phyloP scores from a whole-genome alignment of 2,888 invertebrate species.

The Pheosia tremula region DNA sequence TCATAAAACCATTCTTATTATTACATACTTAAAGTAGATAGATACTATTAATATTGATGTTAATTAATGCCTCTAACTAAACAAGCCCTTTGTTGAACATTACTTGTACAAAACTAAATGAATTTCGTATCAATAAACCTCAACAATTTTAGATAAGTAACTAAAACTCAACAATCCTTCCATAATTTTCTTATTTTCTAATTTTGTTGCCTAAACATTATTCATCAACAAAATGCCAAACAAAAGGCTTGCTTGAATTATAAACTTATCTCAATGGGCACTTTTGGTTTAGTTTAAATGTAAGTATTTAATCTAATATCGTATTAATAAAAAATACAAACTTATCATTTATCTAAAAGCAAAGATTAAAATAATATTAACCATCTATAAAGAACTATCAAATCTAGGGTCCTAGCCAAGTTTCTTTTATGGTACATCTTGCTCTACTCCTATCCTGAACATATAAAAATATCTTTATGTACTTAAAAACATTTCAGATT shows the following conservation, averaged over 20 bases:
- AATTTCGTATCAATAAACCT: slow-evolving; percentile 74
- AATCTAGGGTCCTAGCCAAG: slow-evolving; percentile 79
- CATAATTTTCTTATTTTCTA: slow-evolving; percentile 80
- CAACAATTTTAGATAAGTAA: slow-evolving; percentile 78
- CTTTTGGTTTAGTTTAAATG: slow-evolving; percentile 84
- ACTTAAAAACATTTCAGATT: slow-evolving; percentile 69
- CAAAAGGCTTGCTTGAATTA: slow-evolving; percentile 79
- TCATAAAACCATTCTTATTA: slow-evolving; percentile 81
- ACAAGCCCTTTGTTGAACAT: slow-evolving; percentile 79
- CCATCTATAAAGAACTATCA: slow-evolving; percentile 80
- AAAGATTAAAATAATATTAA: slow-evolving; percentile 79
- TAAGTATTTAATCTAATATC: slow-evolving; percentile 82
- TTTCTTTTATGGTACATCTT: slow-evolving; percentile 76
- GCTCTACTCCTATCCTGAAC: slow-evolving; percentile 73
- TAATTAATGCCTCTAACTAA: slow-evolving; percentile 81
- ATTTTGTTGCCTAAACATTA: slow-evolving; percentile 83
- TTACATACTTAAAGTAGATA: slow-evolving; percentile 69
- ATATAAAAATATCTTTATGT: slow-evolving; percentile 83
- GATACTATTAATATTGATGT: slow-evolving; percentile 80
- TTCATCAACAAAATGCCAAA: slow-evolving; percentile 75
- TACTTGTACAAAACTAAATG: slow-evolving; percentile 71
- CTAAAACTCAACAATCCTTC: slow-evolving; percentile 80
- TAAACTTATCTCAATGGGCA: slow-evolving; percentile 85
- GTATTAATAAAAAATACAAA: slow-evolving; percentile 81
- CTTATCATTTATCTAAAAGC: slow-evolving; percentile 80